phyloP scores from a whole-genome alignment of 1,140 invertebrate species.

The Oncopodura yosiiana region DNA sequence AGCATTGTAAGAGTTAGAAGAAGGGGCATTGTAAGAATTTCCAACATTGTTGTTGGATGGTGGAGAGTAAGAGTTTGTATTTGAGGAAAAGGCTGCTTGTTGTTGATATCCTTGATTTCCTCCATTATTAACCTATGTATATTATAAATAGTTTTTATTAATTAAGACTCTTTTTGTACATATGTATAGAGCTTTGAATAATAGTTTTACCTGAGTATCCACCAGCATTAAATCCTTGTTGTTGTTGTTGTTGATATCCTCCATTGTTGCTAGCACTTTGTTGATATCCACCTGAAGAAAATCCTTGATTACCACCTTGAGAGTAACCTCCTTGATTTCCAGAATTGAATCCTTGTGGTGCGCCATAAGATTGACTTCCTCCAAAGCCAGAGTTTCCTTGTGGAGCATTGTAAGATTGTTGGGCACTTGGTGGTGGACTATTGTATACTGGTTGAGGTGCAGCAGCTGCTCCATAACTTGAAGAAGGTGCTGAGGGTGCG shows the following conservation, averaged over 20 bases:
- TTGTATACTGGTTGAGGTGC: constrained; percentile 1
- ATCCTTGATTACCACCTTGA: neutral
- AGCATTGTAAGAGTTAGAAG: no score
- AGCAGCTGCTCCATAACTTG: constrained; percentile 13
- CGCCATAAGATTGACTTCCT: constrained; percentile 11
- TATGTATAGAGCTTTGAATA: no score
- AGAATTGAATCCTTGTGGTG: neutral
- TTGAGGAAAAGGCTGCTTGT: no score
- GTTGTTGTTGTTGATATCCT: neutral
- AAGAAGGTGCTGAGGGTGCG: constrained; percentile 6
- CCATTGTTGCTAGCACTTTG: neutral
- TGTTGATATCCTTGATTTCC: constrained; percentile 16
- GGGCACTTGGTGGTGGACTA: neutral
- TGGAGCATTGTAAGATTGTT: constrained; percentile 1
- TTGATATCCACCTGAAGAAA: neutral
- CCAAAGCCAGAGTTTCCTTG: neutral
- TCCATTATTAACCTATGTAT: neutral
- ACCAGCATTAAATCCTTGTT: neutral
- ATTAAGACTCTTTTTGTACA: no score
- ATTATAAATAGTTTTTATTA: no score
- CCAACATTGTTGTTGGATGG: no score
- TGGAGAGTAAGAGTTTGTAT: no score
- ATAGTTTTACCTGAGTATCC: neutral
- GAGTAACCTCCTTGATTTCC: neutral
- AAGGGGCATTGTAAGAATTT: no score